Percentiles rank a stretch among this genome's conserved stretches.
These are phyloP conservation scores for Callipepla californica DNA, from an alignment of 2,113 vertebrate genomes.

Conservation along the genomic window DNA sequence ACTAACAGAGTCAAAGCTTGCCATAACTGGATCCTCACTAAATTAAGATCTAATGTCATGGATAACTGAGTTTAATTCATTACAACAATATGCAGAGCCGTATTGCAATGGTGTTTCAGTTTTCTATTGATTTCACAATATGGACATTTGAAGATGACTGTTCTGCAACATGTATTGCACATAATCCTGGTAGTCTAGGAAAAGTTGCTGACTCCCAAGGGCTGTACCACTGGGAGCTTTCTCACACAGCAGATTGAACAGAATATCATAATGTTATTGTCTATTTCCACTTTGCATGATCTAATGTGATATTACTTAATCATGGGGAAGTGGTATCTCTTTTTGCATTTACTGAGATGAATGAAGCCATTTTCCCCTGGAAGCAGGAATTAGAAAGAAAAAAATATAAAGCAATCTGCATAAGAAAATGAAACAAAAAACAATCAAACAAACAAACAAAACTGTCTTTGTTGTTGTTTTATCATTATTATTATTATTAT, in stretches of 20 bases:
- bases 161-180: neutral
- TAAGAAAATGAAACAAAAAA: neutral
- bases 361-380: neutral
- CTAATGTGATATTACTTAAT: neutral
- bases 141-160: neutral
- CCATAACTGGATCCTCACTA: neutral
- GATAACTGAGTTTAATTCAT: neutral
- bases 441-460: too few species aligned
- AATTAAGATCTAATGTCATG: neutral
- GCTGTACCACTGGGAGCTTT: neutral
- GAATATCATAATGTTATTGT: neutral
- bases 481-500: neutral
- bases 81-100: neutral
- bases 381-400: neutral
- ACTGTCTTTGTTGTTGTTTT: neutral
- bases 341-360: neutral
- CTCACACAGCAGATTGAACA: neutral
- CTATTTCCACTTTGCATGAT: neutral
- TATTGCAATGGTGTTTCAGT: neutral
- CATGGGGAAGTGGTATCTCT: neutral
- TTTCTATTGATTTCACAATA: neutral
- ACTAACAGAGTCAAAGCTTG: neutral
- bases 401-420: neutral
- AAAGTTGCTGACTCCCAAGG: neutral
- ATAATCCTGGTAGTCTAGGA: neutral